Conservation (phyloP, 2,888 invertebrate genomes). For the Eupsilia transversa region DNA sequence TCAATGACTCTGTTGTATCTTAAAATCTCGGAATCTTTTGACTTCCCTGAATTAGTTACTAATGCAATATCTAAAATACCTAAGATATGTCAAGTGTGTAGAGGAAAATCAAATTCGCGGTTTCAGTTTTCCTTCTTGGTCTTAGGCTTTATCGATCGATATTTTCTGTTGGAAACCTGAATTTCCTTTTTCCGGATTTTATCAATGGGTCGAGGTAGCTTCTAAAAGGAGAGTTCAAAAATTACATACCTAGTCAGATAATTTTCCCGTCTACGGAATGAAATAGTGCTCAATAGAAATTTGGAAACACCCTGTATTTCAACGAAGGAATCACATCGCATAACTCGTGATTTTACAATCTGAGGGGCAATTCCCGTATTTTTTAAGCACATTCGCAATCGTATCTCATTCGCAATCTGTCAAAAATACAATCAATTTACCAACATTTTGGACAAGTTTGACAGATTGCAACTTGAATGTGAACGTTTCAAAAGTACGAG, state of each 20-base stretch:
- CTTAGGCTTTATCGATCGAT: background rate
- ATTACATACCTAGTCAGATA: too few relatives aligned
- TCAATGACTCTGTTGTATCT: background rate
- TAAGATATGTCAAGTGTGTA: background rate
- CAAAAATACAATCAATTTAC: too few relatives aligned
- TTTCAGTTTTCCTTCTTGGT: background rate
- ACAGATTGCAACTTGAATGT: too few relatives aligned
- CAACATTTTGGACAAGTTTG: too few relatives aligned
- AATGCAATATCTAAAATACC: background rate
- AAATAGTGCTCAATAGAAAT: background rate
- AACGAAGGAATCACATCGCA: background rate
- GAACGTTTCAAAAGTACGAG: too few relatives aligned
- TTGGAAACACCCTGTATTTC: background rate
- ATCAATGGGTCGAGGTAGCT: too few relatives aligned
- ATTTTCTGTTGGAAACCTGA: background rate
- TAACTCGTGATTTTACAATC: slow-evolving; percentile 11
- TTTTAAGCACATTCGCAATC: too few relatives aligned
- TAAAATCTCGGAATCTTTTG: background rate
- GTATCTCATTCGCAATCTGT: too few relatives aligned
- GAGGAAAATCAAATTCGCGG: background rate
- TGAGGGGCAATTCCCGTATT: too few relatives aligned
- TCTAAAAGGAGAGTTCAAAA: too few relatives aligned
- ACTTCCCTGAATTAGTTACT: slow-evolving; percentile 15
- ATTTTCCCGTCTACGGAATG: background rate
- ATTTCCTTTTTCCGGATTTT: too few relatives aligned